Evolutionary conservation across 2,797 vertebrate genomes (phyloP), one percentile per base, ranked within the genome.

Genomic region (Dendrocincla tyrannina): DNA sequence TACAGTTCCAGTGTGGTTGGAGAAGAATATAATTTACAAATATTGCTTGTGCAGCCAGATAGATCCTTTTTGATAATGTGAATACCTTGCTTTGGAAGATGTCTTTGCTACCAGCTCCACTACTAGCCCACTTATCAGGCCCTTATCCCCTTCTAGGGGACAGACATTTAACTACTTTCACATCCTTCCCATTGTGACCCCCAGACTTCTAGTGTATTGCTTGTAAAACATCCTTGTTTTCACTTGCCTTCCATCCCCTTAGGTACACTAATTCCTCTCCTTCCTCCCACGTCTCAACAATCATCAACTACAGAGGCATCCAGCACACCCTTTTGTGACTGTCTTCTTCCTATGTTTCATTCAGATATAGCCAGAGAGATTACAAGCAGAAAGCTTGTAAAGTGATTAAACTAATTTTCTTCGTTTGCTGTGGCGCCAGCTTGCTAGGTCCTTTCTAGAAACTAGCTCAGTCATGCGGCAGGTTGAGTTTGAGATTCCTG

Each of bases 371-470:
- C 95, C 97, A 97, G 95, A 95, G 97, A 98, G 98, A 98, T 98
- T 96, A 97, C 97, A 97, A 96, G 94, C 41, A 98, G 95, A 98
- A 98, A 97, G 97, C 98, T 97, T 95, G 95, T 96, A 96, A 97
- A 97, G 89, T 91, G 97, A 97, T 97, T 97, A 98, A 98, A 98
- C 98, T 99, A 86, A 98, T 98, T 98, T 99, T 98, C 98, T 96
- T 98, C 97, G 97, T 98, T 97, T 98, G 98, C 97, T 25, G 94
- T 98, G 98, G 98, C 96, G 97, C 98, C 98, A 98, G 98, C 96
- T 92, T 98, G 97, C 98, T 98, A 97, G 91, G 95, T 98, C 98
- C 98, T 98, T 98, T 98, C 98, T 97, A 98, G 97, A 97, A 98
- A 98, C 96, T 88, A 96, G 96, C 96, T 98, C 98, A 97, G 97